Conservation (phyloP, 2,797 vertebrate genomes). For the Centropyge bicolor region DNA sequence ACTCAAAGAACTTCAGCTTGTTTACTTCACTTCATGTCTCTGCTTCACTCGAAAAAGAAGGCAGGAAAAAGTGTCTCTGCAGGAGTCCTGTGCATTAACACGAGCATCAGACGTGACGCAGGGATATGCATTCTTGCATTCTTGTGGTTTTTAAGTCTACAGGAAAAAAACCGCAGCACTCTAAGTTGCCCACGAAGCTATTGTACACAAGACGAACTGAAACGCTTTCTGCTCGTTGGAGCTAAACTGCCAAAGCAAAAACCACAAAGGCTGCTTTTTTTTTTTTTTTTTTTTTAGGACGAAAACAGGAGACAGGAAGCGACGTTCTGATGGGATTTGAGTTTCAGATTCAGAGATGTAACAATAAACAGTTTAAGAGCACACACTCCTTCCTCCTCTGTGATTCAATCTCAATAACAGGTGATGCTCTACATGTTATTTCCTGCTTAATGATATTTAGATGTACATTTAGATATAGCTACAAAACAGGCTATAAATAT, state of each 20-base stretch:
- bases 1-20: slow-evolving; percentile 65
- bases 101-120: slow-evolving; percentile 40
- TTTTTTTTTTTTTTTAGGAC: not conserved
- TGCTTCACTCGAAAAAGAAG: not conserved
- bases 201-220: slow-evolving; percentile 26
- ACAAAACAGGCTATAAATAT: slow-evolving; percentile 61
- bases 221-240: slow-evolving; percentile 28
- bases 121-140: slow-evolving; percentile 49
- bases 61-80: slow-evolving; percentile 13
- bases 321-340: slow-evolving; percentile 42
- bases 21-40: slow-evolving; percentile 65
- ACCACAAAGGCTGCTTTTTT: slow-evolving; percentile 26
- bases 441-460: slow-evolving; percentile 73
- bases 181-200: slow-evolving; percentile 38
- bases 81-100: slow-evolving; percentile 44
- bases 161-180: slow-evolving; percentile 52
- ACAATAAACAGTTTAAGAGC: slow-evolving; percentile 33
- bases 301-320: slow-evolving; percentile 48
- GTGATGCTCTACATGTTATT: slow-evolving; percentile 57
- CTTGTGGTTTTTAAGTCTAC: slow-evolving; percentile 63
- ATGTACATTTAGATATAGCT: slow-evolving; percentile 66
- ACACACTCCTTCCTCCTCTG: slow-evolving; percentile 16
- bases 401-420: slow-evolving; percentile 49
- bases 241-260: slow-evolving; percentile 25
- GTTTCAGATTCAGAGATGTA: slow-evolving; percentile 42